A percentile compares a stretch with the other conserved stretches of the same genome.
phyloP scores from a whole-genome alignment of 2,888 invertebrate species.

The Drosophila yooni region DNA sequence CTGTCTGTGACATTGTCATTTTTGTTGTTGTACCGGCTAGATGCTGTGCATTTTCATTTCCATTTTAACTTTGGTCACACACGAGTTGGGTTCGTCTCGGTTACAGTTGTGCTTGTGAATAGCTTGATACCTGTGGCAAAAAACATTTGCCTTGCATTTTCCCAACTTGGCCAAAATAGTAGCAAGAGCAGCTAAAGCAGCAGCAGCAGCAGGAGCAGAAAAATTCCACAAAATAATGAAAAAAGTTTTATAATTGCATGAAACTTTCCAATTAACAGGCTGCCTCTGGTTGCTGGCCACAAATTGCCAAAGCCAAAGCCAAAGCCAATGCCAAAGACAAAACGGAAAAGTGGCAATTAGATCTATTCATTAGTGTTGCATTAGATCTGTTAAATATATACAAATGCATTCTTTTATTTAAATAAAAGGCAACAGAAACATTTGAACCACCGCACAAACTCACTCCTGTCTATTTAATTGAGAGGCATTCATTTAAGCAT shows the following conservation, averaged over 20 bases:
- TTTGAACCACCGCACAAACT: not conserved
- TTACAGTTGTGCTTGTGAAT: slow-evolving; percentile 65
- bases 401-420: slow-evolving; percentile 20
- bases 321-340: slow-evolving; percentile 21
- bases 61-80: slow-evolving; percentile 78
- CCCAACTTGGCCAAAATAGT: slow-evolving; percentile 68
- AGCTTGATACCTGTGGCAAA: slow-evolving; percentile 60
- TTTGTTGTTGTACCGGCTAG: slow-evolving; percentile 19
- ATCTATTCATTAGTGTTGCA: slow-evolving; percentile 68
- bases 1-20: slow-evolving; percentile 65
- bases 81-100: slow-evolving; percentile 73
- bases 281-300: slow-evolving; percentile 67
- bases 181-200: slow-evolving; percentile 37
- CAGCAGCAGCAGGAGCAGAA: slow-evolving; percentile 34
- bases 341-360: slow-evolving; percentile 68
- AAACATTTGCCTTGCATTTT: slow-evolving; percentile 61
- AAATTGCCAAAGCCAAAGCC: slow-evolving; percentile 51
- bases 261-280: slow-evolving; percentile 79
- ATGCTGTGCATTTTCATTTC: slow-evolving; percentile 61
- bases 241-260: slow-evolving; percentile 81
- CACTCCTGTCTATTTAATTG: slow-evolving; percentile 64
- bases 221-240: slow-evolving; percentile 75
- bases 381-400: slow-evolving; percentile 50
- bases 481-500: slow-evolving; percentile 72
- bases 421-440: slow-evolving; percentile 5